These are phyloP conservation scores for Arbacia lixula DNA, from an alignment of 53 echinoderm and acorn worm genomes.

Conservation along the genomic window DNA sequence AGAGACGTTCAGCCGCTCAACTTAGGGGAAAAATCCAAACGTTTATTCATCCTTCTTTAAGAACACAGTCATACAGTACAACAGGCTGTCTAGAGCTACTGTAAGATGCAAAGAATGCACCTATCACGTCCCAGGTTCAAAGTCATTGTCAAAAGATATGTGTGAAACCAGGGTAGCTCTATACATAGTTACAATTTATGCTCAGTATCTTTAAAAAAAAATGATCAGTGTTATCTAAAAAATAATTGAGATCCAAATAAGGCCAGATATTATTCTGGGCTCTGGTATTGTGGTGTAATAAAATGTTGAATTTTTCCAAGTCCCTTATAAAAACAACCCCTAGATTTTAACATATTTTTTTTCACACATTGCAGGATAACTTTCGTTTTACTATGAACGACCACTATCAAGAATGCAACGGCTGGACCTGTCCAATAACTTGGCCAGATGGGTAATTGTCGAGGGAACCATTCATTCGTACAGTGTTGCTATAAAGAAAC, in stretches of 20 bases:
- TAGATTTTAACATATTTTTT: no score
- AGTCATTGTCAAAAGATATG: conserved; percentile 1
- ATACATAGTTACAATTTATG: conserved; percentile 16
- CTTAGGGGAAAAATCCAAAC: conserved; percentile 51
- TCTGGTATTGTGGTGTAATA: not conserved
- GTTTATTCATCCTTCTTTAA: conserved; percentile 41
- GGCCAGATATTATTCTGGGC: no score
- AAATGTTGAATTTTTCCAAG: conserved; percentile 39
- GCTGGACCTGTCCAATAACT: no score
- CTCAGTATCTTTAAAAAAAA: conserved; percentile 27
- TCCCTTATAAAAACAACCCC: conserved; percentile 14
- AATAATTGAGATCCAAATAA: no score
- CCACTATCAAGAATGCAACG: no score
- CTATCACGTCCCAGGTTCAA: not conserved
- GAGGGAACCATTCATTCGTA: no score
- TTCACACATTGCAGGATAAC: no score
- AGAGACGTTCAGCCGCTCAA: not conserved
- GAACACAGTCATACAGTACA: conserved; percentile 51
- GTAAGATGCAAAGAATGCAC: conserved; percentile 18
- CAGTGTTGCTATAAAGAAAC: no score
- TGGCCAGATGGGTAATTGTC: no score
- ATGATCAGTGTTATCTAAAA: no score
- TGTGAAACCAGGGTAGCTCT: not conserved
- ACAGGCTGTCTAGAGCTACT: conserved; percentile 43
- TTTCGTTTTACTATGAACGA: no score